These are phyloP conservation scores for Phortica magna DNA, from an alignment of 2,888 invertebrate genomes.

Conservation along the genomic window DNA sequence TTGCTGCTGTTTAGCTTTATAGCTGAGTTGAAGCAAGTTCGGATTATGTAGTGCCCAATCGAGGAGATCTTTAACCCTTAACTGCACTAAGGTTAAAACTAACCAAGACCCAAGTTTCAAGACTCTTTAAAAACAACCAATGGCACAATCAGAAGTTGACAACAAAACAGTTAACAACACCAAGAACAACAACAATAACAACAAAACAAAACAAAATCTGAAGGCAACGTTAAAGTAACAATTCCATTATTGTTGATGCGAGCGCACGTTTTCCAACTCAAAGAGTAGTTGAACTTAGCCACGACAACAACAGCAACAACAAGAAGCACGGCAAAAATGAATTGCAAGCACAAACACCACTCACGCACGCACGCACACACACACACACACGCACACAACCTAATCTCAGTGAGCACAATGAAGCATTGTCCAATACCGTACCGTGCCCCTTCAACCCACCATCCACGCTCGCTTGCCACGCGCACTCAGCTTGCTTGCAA, in stretches of 20 bases:
- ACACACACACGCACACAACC: neutral
- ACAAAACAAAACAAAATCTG: constrained; percentile 6
- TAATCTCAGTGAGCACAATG: constrained; percentile 7
- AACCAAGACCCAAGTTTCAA: too few relatives aligned
- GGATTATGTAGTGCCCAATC: too few relatives aligned
- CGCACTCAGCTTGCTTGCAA: neutral
- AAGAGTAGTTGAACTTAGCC: constrained; percentile 35
- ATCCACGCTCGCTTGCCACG: neutral
- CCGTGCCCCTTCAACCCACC: neutral
- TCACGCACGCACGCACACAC: neutral
- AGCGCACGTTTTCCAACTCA: neutral
- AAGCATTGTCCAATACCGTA: neutral
- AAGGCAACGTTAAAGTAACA: neutral
- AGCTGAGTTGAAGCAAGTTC: too few relatives aligned
- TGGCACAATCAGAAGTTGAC: too few relatives aligned
- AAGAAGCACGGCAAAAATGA: neutral
- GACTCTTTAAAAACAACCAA: too few relatives aligned
- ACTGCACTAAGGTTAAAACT: too few relatives aligned
- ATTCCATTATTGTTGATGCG: neutral
- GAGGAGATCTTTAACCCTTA: too few relatives aligned
- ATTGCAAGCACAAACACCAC: neutral
- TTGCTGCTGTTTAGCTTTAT: too few relatives aligned
- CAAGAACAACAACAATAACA: constrained; percentile 22
- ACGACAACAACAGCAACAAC: constrained; percentile 40
- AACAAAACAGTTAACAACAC: neutral